Evolutionary conservation across 2,797 vertebrate genomes (phyloP).

Genomic region (Ceyx erithaca): DNA sequence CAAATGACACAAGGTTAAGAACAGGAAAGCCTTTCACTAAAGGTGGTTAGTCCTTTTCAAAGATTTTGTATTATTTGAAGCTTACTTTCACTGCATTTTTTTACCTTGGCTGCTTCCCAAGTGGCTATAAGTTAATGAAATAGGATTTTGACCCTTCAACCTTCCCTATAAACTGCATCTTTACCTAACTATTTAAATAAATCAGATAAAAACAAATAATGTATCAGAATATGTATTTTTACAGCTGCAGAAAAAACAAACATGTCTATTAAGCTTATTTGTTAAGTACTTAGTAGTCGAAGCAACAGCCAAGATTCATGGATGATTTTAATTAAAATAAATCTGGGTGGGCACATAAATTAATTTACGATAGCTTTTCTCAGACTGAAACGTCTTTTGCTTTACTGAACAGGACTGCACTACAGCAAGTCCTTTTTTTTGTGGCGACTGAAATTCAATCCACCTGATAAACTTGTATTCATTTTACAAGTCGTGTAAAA

Average conservation of each 20-base stretch:
- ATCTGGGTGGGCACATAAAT: conserved; percentile 59
- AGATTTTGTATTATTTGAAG: conserved; percentile 69
- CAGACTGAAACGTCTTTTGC: conserved; percentile 18
- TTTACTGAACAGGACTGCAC: neutral
- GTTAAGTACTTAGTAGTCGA: conserved; percentile 68
- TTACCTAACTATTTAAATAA: conserved; percentile 78
- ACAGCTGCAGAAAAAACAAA: conserved; percentile 64
- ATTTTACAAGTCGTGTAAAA: neutral
- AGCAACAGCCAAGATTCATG: conserved; percentile 61
- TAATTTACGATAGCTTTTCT: conserved; percentile 5
- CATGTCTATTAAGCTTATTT: conserved; percentile 75
- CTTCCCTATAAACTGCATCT: conserved; percentile 46
- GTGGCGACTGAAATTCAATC: neutral
- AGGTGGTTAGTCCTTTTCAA: conserved; percentile 59
- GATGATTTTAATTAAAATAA: conserved; percentile 76
- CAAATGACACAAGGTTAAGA: conserved; percentile 64
- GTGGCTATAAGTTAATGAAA: conserved; percentile 71
- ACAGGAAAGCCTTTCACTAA: conserved; percentile 68
- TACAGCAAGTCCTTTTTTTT: neutral
- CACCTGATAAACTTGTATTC: neutral
- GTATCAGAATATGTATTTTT: conserved; percentile 65
- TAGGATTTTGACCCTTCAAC: conserved; percentile 65
- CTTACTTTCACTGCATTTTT: conserved; percentile 70
- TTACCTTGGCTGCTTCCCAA: conserved; percentile 64
- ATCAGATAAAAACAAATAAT: conserved; percentile 70